These are phyloP conservation scores for Himalopsyche anomala DNA, from an alignment of 2,888 invertebrate species.

Conservation along the genomic window DNA sequence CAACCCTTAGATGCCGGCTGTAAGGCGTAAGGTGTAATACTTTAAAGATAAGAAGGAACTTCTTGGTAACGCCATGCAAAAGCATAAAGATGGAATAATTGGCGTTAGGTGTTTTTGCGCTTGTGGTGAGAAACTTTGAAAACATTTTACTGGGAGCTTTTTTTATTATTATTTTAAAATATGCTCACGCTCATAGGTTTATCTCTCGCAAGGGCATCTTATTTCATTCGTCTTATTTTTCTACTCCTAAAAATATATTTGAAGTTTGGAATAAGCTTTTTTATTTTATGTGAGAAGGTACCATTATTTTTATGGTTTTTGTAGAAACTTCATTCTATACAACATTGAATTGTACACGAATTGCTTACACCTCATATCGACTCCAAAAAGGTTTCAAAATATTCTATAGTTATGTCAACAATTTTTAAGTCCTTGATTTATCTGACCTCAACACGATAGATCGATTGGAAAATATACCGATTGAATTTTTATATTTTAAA, in stretches of 20 bases:
- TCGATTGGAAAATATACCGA: too few species aligned
- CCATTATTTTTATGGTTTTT: too few species aligned
- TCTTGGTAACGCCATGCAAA: slow-evolving; percentile 16
- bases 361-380: too few species aligned
- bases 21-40: slow-evolving; percentile 21
- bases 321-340: too few species aligned
- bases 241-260: background rate
- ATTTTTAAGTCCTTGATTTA: too few species aligned
- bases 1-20: background rate
- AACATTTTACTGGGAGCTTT: background rate
- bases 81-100: slow-evolving; percentile 26
- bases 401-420: too few species aligned
- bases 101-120: slow-evolving; percentile 9
- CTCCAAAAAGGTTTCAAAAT: too few species aligned
- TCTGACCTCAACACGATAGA: too few species aligned
- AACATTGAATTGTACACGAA: too few species aligned
- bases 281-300: too few species aligned
- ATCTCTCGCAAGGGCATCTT: background rate
- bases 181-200: background rate
- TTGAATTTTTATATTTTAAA: too few species aligned
- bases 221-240: background rate
- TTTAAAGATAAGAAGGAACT: slow-evolving; percentile 3
- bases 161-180: slow-evolving; percentile 29
- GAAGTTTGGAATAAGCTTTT: too few species aligned
- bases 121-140: background rate